Base-by-base conservation (phyloP, 2,113 vertebrate species). In the Solenodon paradoxus region DNA sequence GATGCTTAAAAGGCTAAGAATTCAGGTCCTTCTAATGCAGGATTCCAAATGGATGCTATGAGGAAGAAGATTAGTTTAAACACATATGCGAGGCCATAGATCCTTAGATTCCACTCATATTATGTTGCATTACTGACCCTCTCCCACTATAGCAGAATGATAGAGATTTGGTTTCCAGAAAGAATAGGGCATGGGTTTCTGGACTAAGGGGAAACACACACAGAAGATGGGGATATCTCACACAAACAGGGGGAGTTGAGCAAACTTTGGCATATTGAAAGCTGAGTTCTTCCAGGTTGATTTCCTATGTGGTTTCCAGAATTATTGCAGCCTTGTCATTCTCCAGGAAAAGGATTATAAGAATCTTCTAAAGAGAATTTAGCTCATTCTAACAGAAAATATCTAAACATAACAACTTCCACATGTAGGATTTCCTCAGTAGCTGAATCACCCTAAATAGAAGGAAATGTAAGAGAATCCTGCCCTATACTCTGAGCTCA, bases 1-100 rank as follows among this genome's bases (percentile, higher is more conserved):
- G 63, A 72, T n/a, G 17, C 19, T 90, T 35, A 12, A 57, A 92
- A 63, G 15, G 20, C 45, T 87, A 64, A 71, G 57, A 83, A 69
- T 22, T 71, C 63, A 89, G 2, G 8, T 4, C 32, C 45, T 80
- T 22, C 22, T 20, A 13, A 7, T 10, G 2, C 2, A 19, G 16
- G 17, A 4, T 4, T 55, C 20, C 1, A 20, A 20, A 22, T 13
- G 42, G 20, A 42, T 45, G 20, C 2, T 19, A 26, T 4, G 0
- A 20, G 12, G 35, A 81, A 35, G 12, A 63, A 57, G 17, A 30
- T 0, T 28, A 17, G 55, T 51, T 95, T 51, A 45, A 85, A 38
- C n/a, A 63, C 28, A 26, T 10, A 9, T 5, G 13, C 91, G 30
- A 32, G 74, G 12, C 15, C 26, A 47, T 32, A 35, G n/a, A 64